Conservation (phyloP, 2,888 invertebrate species). For the Drosophila peninsularis region DNA sequence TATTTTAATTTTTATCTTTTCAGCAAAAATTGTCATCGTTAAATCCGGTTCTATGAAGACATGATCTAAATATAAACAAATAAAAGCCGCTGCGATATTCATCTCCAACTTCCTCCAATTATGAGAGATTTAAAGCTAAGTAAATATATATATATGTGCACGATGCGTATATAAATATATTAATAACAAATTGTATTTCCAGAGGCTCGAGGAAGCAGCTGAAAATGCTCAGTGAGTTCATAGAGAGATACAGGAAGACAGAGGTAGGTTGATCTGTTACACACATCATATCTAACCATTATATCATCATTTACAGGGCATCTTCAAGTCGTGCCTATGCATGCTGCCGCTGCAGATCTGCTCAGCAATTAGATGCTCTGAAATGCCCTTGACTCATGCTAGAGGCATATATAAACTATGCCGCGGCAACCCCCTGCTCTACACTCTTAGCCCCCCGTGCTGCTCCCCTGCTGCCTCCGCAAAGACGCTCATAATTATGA, state of each 20-base stretch:
- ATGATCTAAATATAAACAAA: neutral
- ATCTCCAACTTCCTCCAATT: neutral
- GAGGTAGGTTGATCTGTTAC: neutral
- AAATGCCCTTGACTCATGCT: slow-evolving; percentile 44
- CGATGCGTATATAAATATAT: too few relatives aligned
- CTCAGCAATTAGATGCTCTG: neutral
- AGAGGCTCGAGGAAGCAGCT: neutral
- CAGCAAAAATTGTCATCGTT: neutral
- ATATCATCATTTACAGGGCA: neutral
- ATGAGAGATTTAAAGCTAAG: neutral
- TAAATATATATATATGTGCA: neutral
- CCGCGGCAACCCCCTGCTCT: neutral
- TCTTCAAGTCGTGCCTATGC: neutral
- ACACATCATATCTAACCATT: neutral
- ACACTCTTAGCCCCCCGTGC: too few relatives aligned
- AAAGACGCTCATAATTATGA: slow-evolving; percentile 36
- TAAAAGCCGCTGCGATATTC: neutral
- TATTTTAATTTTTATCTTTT: neutral
- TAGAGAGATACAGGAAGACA: neutral
- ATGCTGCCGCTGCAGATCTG: neutral
- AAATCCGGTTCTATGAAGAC: slow-evolving; percentile 1
- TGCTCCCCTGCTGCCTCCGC: neutral
- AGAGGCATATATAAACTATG: slow-evolving; percentile 11
- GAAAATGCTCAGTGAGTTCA: neutral
- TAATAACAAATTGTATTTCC: neutral